Conservation (phyloP, 2,113 vertebrate species). For the Ailurus styani region DNA sequence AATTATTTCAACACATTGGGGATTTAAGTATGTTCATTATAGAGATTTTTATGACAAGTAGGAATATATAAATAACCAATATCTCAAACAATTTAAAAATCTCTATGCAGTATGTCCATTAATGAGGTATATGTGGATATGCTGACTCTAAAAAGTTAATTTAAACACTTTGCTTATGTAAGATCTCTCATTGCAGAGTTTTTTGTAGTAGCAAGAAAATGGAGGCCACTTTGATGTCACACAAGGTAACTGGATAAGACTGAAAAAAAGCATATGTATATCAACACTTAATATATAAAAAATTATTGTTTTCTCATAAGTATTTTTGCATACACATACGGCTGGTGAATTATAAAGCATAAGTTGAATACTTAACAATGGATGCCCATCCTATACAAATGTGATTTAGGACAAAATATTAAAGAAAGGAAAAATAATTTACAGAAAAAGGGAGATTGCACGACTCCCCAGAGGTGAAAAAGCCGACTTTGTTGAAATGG, state of each 20-base stretch:
- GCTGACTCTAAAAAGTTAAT: not conserved
- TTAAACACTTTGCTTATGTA: not conserved
- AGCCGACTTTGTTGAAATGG: not conserved
- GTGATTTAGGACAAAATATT: not conserved
- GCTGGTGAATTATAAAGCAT: not conserved
- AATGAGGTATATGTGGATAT: not conserved
- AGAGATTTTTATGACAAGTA: not conserved
- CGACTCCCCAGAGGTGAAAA: not conserved
- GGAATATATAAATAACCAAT: not conserved
- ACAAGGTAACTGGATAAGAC: not conserved
- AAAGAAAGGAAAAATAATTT: not conserved
- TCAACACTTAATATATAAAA: not conserved
- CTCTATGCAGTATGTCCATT: not conserved
- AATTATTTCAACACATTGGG: not conserved
- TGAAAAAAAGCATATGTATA: too few species aligned
- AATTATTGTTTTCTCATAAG: not conserved
- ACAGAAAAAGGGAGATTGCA: not conserved
- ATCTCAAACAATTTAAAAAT: not conserved
- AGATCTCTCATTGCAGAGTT: not conserved
- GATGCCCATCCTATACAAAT: not conserved
- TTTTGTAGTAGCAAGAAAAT: not conserved
- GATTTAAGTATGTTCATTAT: not conserved
- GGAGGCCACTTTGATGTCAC: not conserved
- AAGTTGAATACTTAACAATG: not conserved
- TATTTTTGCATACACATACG: not conserved